Percentiles rank a stretch among this genome's conserved stretches.
phyloP scores from a whole-genome alignment of 2,888 invertebrate genomes.

The Acleris holmiana region DNA sequence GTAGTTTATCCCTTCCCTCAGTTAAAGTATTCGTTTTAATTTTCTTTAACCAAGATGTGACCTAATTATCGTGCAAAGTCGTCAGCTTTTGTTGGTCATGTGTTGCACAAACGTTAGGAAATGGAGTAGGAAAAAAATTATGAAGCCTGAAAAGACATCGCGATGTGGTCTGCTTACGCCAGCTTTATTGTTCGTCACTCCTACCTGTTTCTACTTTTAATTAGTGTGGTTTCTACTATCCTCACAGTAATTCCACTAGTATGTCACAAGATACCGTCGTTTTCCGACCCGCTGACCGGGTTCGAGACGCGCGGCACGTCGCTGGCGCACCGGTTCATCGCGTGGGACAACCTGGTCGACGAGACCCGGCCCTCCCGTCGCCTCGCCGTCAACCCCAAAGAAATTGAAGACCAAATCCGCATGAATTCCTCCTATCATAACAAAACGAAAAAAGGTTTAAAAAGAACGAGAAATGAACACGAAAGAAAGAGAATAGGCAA shows the following conservation, averaged over 20 bases:
- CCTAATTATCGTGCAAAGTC: constrained; percentile 34
- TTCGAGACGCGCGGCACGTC: constrained; percentile 96
- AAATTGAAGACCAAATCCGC: constrained; percentile 82
- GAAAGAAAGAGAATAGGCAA: constrained; percentile 65
- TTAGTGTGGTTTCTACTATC: constrained; percentile 68
- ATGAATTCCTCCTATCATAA: constrained; percentile 74
- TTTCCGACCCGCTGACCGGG: constrained; percentile 95
- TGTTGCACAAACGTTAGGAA: constrained; percentile 49
- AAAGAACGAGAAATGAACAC: constrained; percentile 65
- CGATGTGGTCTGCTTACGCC: constrained; percentile 78
- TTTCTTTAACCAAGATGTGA: constrained; percentile 52
- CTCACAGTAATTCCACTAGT: constrained; percentile 73
- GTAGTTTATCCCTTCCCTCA: constrained; percentile 42
- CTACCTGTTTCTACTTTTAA: constrained; percentile 69
- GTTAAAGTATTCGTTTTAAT: constrained; percentile 45
- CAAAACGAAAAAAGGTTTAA: constrained; percentile 59
- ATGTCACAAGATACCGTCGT: constrained; percentile 86
- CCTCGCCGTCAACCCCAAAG: constrained; percentile 89
- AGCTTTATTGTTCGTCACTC: constrained; percentile 79
- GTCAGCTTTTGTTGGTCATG: constrained; percentile 50
- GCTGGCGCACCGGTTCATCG: constrained; percentile 90
- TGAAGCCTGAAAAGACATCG: constrained; percentile 63
- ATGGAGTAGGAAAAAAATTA: constrained; percentile 67
- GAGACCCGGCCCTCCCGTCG: constrained; percentile 88
- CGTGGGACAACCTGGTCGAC: constrained; percentile 93